These are phyloP conservation scores for Forbesichthys papilliferus DNA, from an alignment of 2,113 vertebrate genomes.

Conservation along the genomic window DNA sequence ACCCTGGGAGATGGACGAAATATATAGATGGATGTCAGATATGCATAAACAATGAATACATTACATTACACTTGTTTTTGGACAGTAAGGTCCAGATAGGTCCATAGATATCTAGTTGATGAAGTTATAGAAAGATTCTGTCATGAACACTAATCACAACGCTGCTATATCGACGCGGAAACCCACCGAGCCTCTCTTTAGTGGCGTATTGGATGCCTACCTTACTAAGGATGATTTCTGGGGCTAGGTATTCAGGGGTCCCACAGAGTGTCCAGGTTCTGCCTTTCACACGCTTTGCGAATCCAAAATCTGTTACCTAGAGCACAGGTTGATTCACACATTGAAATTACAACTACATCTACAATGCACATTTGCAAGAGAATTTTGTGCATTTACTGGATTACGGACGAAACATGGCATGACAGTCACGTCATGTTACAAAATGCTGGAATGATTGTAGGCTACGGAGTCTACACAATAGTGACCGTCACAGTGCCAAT, in stretches of 20 bases:
- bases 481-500: no score
- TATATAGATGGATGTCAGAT: conserved; percentile 13
- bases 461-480: no score
- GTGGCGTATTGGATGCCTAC: conserved; percentile 55
- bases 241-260: conserved; percentile 91
- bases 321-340: conserved; percentile 9
- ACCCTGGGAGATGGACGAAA: conserved; percentile 72
- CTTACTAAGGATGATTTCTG: conserved; percentile 94
- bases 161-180: background rate
- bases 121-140: background rate
- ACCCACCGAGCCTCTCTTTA: background rate
- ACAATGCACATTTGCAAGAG: background rate
- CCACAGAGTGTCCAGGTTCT: conserved; percentile 94
- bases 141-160: background rate
- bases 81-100: background rate
- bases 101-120: background rate
- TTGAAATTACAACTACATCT: background rate
- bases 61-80: background rate
- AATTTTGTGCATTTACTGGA: no score
- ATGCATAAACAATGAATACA: conserved; percentile 1
- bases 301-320: conserved; percentile 95
- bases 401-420: no score
- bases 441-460: no score
- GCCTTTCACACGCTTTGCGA: conserved; percentile 92
- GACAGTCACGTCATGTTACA: no score